Base-by-base conservation (phyloP, 2,113 vertebrate genomes). In the Engystomops pustulosus region DNA sequence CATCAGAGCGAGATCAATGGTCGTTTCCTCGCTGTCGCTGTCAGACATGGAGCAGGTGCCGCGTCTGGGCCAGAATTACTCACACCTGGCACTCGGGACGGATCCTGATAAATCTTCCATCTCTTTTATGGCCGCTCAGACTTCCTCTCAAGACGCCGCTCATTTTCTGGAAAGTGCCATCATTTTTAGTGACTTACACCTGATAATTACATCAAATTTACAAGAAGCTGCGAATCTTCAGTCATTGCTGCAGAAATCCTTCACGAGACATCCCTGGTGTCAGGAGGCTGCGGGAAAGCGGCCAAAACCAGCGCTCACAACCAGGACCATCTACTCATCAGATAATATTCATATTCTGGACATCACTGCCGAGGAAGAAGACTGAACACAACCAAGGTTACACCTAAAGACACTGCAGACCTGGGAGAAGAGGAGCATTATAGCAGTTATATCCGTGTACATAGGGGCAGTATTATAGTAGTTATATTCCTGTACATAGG, bases 41-140 rank as follows among this genome's bases (percentile, higher is more conserved):
- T 15, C 79, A 87, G 86, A 88, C 70, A 0, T 17, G 84, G 80
- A 85, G 81, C 80, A 89, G 86, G 76, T 53, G n/a, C n/a, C n/a
- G n/a, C n/a, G n/a, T n/a, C 3, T 47, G 4, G 58, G 81, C 76
- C 78, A 84, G 83, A 79, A 88, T 89, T 90, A 91, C 87, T 92
- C 90, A 89, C 0, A 0, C 79, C 85, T 55, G 68, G 86, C 55
- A 80, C 85, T 86, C 88, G 86, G 86, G 86, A 89, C 85, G 72
- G 62, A 86, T 85, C 88, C 83, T 86, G 82, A 87, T 86, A 86
- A 82, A 85, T 85, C 88, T 86, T 81, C 88, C 85, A 62, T 90
- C 89, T 86, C 7, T 91, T 91, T 91, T 90, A 91, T 85, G 88
- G 88, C 89, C 49, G 38, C 91, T 91, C 91, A 90, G 90, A 89